A percentile compares a stretch with the other conserved stretches of the same genome.
Conservation (phyloP, 2,888 invertebrate species). For the Cephus runcator region DNA sequence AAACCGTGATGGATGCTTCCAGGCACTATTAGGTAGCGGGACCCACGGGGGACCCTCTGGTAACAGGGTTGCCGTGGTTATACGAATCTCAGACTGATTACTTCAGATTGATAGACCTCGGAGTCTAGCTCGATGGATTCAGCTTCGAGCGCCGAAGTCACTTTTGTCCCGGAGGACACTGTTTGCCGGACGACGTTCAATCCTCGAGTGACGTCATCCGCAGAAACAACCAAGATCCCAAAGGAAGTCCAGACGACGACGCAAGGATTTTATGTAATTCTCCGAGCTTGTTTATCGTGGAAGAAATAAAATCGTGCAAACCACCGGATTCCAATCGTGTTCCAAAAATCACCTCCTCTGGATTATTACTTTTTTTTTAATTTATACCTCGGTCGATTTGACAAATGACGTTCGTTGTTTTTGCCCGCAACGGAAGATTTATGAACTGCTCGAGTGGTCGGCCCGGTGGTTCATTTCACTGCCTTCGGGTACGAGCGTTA, state of each 20-base stretch:
- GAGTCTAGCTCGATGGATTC: neutral
- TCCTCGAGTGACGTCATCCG: neutral
- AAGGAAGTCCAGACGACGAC: neutral
- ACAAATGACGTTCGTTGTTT: neutral
- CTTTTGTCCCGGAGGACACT: neutral
- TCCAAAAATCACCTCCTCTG: neutral
- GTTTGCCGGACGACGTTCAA: neutral
- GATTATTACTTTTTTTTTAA: neutral
- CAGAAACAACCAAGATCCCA: neutral
- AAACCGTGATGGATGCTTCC: neutral
- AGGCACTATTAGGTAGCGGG: neutral
- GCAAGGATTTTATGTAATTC: neutral
- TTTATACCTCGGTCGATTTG: neutral
- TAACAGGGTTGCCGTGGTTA: neutral
- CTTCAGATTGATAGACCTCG: neutral
- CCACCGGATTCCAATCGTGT: neutral
- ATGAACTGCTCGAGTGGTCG: neutral
- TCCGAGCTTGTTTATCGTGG: neutral
- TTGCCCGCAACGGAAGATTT: neutral
- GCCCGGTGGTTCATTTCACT: neutral
- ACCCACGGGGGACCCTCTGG: neutral
- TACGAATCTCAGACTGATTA: neutral
- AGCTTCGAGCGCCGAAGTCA: neutral
- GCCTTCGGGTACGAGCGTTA: neutral
- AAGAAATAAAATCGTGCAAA: neutral